phyloP scores from a whole-genome alignment of 1,140 invertebrate species.

The Euglossa dilemma region DNA sequence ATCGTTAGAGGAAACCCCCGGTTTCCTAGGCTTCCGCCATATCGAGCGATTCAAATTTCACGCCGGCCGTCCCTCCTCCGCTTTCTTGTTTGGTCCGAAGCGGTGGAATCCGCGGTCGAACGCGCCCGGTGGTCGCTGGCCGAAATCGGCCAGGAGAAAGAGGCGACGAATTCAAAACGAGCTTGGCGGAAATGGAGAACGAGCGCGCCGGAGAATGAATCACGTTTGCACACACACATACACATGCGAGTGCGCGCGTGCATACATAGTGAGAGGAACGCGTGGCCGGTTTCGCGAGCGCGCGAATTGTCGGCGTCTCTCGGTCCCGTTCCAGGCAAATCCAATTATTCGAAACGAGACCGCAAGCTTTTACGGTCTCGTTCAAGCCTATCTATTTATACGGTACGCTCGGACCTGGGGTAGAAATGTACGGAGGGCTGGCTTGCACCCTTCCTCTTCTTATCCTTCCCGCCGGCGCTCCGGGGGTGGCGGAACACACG shows the following conservation, averaged over 20 bases:
- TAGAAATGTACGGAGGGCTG: slow-evolving; percentile 8
- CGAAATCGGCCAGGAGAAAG: slow-evolving; percentile 37
- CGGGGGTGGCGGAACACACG: slow-evolving; percentile 27
- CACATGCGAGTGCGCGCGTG: no score
- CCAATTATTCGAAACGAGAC: slow-evolving; percentile 80
- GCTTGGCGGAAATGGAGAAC: slow-evolving; percentile 50
- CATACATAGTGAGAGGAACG: neutral
- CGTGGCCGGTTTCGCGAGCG: neutral
- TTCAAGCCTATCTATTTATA: slow-evolving; percentile 77
- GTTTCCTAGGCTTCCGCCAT: neutral
- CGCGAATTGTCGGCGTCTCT: slow-evolving; percentile 66
- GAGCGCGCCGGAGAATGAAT: slow-evolving; percentile 37
- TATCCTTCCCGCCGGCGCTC: neutral
- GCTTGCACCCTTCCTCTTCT: slow-evolving; percentile 14
- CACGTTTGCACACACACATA: slow-evolving; percentile 31
- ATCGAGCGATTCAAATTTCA: neutral
- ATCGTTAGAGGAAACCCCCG: neutral
- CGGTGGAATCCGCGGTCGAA: slow-evolving; percentile 33
- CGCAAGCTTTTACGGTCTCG: slow-evolving; percentile 78
- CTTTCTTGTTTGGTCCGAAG: neutral
- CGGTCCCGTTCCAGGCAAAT: slow-evolving; percentile 75
- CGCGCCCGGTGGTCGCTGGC: slow-evolving; percentile 35
- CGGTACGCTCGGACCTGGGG: slow-evolving; percentile 44
- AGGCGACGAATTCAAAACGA: slow-evolving; percentile 60
- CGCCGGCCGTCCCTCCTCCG: neutral